Base-by-base conservation (phyloP, 2,797 vertebrate species). In the Sylvilagus floridanus region DNA sequence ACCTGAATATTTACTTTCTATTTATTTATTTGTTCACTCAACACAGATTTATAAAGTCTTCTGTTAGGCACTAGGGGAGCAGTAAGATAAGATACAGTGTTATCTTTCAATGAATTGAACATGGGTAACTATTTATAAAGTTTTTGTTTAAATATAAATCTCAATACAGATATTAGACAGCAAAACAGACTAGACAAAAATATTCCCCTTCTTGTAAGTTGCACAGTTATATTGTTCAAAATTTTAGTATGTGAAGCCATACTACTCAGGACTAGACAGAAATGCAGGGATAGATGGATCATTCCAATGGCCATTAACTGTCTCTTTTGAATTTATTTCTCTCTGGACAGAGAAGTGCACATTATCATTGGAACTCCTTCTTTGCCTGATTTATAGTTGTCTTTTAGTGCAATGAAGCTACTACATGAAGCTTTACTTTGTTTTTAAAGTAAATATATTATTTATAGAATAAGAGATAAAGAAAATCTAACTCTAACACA, bases 391-490 rank as follows among this genome's bases (percentile, higher is more conserved):
- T 96, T 94, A 93, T 95, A 92, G 60, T 50, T 90, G 65, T 94
- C 78, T 90, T 90, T 92, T 65, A 86, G 65, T 93, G 62, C 78
- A 88, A 73, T 94, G 95, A 92, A 95, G 65, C 79, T 88, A 90
- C 76, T 37, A 88, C 65, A 77, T 62, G 93, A 78, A 90, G 42
- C 65, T 91, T 91, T 91, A 22, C 84, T 96, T 96, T 94, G 57
- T 81, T 97, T 88, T 94, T 77, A 75, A 88, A 96, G 75, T 69
- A 71, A 92, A 94, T 85, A 82, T 91, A 78, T 94, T 95, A 88
- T 96, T 94, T 95, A 66, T 84, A 91, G 85, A 91, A 79, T 92
- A 94, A 95, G 5, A 21, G n/a, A 85, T 96, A 90, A 95, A 93
- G 62, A 24, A 94, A 79, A 91, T 85, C 10, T 78, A 93, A 92